Evolutionary conservation across 2,113 vertebrate species (phyloP).

Genomic region (Colinus virginianus): DNA sequence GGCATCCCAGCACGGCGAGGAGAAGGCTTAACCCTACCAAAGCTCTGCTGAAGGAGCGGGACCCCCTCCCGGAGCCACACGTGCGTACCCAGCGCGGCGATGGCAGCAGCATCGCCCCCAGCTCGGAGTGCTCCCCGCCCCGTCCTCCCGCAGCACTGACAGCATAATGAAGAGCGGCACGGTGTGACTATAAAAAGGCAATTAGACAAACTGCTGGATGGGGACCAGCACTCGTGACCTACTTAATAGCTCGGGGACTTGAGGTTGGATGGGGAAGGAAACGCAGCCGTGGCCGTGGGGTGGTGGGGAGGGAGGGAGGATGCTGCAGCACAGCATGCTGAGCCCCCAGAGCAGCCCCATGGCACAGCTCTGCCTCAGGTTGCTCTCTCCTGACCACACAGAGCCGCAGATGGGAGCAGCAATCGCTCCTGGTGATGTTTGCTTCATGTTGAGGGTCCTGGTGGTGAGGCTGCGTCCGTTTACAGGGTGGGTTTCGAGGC

Average conservation of each 20-base stretch:
- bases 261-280: neutral
- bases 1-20: neutral
- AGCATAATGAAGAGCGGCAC: conserved; percentile 83
- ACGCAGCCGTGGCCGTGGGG: neutral
- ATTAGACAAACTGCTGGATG: conserved; percentile 83
- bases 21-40: neutral
- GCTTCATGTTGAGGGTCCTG: neutral
- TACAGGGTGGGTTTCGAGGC: accelerated
- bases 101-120: neutral
- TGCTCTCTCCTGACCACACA: neutral
- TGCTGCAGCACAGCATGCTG: too few species aligned
- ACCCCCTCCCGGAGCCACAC: neutral
- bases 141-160: conserved; percentile 62
- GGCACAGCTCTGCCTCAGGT: neutral
- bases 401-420: accelerated
- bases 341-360: neutral
- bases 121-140: neutral
- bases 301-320: neutral
- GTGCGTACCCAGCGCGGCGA: accelerated
- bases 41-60: neutral
- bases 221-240: conserved; percentile 79
- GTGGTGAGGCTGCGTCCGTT: neutral
- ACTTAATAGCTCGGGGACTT: conserved; percentile 81
- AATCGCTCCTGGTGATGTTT: neutral
- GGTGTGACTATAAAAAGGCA: conserved; percentile 83